Percentiles rank a stretch among this genome's conserved stretches.
Evolutionary conservation across 1,140 invertebrate genomes (phyloP).

Genomic region (Leucophenga varia): DNA sequence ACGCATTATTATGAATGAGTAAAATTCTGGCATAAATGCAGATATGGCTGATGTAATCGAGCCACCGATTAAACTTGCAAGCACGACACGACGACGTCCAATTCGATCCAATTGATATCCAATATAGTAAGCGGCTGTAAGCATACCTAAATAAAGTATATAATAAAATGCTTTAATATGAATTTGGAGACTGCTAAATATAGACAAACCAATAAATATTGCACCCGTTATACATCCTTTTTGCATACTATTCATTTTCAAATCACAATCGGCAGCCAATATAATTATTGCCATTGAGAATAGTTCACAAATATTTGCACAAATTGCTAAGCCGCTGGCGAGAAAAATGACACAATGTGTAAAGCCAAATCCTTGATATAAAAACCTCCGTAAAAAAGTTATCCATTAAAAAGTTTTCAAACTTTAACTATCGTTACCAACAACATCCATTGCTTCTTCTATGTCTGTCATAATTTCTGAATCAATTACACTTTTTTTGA

Average conservation of each 20-base stretch:
- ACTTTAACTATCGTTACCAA: conserved; percentile 18
- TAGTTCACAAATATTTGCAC: conserved; percentile 3
- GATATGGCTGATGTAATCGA: neutral
- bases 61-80: neutral
- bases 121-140: conserved; percentile 12
- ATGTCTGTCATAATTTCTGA: no score
- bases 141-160: no score
- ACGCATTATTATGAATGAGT: neutral
- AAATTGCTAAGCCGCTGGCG: neutral
- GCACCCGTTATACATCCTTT: conserved; percentile 7
- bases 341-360: conserved; percentile 6
- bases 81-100: conserved; percentile 2
- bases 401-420: no score
- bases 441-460: conserved; percentile 5
- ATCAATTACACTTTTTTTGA: no score
- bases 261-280: conserved; percentile 8
- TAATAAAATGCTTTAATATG: no score
- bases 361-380: conserved; percentile 16
- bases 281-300: conserved; percentile 8
- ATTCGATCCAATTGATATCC: conserved; percentile 11
- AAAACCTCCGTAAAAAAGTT: no score
- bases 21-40: conserved; percentile 11
- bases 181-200: no score
- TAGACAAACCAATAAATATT: conserved; percentile 3
- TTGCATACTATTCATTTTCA: neutral